phyloP scores from a whole-genome alignment of 2,113 vertebrate genomes.

The Seriola dumerili region DNA sequence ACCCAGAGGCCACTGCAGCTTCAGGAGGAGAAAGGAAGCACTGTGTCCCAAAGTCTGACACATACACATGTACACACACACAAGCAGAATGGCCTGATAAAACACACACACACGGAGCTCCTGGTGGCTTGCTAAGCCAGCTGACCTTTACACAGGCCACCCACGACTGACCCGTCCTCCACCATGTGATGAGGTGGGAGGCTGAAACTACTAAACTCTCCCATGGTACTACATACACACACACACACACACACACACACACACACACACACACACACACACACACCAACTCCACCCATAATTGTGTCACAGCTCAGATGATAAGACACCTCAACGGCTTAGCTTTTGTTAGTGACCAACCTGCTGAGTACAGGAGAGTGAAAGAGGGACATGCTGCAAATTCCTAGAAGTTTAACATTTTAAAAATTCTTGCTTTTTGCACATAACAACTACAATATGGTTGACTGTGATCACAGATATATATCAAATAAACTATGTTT shows the following conservation, averaged over 20 bases:
- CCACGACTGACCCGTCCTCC: slow-evolving; percentile 69
- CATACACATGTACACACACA: slow-evolving; percentile 45
- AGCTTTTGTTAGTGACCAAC: neutral
- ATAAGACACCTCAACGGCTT: neutral
- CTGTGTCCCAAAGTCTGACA: slow-evolving; percentile 78
- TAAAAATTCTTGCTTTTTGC: no score
- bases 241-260: slow-evolving; percentile 25
- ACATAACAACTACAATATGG: no score
- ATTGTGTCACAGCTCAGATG: slow-evolving; percentile 1
- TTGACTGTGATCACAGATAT: no score
- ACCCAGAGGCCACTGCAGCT: slow-evolving; percentile 71
- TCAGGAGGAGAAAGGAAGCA: slow-evolving; percentile 71
- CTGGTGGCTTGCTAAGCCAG: slow-evolving; percentile 70
- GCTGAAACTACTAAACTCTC: slow-evolving; percentile 29
- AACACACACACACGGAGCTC: slow-evolving; percentile 47
- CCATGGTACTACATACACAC: slow-evolving; percentile 15
- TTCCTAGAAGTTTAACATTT: no score
- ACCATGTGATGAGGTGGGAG: slow-evolving; percentile 66
- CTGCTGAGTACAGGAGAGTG: no score
- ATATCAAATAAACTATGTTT: no score
- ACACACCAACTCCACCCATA: neutral
- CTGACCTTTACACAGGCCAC: slow-evolving; percentile 81
- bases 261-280: slow-evolving; percentile 15
- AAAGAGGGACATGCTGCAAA: no score
- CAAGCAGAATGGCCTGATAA: neutral